A percentile compares a stretch with the other conserved stretches of the same genome.
These are phyloP conservation scores for Drosophila punjabiensis DNA, from an alignment of 1,140 invertebrate species.

Conservation along the genomic window DNA sequence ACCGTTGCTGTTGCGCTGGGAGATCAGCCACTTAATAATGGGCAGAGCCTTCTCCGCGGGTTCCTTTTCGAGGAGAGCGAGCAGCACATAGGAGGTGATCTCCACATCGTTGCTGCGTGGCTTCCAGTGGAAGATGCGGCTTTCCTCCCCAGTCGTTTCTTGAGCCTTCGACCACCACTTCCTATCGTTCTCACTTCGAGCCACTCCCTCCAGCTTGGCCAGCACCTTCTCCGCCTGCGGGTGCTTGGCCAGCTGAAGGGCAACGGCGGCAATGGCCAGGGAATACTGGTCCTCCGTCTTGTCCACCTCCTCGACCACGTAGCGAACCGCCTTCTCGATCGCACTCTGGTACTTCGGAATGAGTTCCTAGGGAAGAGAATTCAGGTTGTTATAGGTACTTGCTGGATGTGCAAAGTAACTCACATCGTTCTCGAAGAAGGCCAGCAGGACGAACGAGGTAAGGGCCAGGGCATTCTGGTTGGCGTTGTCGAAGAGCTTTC, in stretches of 20 bases:
- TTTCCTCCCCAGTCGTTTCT: slow-evolving; percentile 49
- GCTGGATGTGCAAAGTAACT: slow-evolving; percentile 14
- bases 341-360: slow-evolving; percentile 87
- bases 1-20: slow-evolving; percentile 91
- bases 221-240: slow-evolving; percentile 60
- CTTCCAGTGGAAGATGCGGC: slow-evolving; percentile 51
- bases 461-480: slow-evolving; percentile 89
- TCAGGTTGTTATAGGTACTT: background rate
- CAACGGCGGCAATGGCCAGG: slow-evolving; percentile 91
- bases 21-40: slow-evolving; percentile 90
- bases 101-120: slow-evolving; percentile 90
- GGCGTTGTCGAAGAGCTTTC: slow-evolving; percentile 87
- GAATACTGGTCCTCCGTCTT: slow-evolving; percentile 91
- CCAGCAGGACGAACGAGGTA: slow-evolving; percentile 93
- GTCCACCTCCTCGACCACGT: slow-evolving; percentile 91
- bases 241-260: slow-evolving; percentile 91
- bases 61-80: slow-evolving; percentile 88
- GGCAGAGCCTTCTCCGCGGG: slow-evolving; percentile 87
- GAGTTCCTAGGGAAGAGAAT: slow-evolving; percentile 62
- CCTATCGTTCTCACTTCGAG: slow-evolving; percentile 61
- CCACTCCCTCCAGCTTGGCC: slow-evolving; percentile 55
- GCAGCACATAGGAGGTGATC: slow-evolving; percentile 91
- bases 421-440: slow-evolving; percentile 91
- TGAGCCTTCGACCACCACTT: slow-evolving; percentile 81
- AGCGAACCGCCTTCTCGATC: slow-evolving; percentile 92